Percentiles rank a stretch among this genome's conserved stretches.
phyloP scores from a whole-genome alignment of 2,888 invertebrate species.

The Athalia rosae region DNA sequence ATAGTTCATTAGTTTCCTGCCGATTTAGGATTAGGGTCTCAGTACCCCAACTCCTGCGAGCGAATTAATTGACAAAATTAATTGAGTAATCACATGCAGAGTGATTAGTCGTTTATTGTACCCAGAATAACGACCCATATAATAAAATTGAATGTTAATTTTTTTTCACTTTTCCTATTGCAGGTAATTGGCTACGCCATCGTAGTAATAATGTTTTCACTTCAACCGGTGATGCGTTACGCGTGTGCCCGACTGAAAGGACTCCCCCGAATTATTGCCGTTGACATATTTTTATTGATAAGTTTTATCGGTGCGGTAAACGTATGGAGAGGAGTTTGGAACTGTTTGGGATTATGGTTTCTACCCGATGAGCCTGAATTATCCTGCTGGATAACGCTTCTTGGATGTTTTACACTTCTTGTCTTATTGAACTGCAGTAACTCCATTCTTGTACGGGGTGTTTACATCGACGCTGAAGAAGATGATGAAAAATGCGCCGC shows the following conservation, averaged over 20 bases:
- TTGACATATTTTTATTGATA: slow-evolving; percentile 85
- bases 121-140: too few species aligned
- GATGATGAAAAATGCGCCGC: slow-evolving; percentile 88
- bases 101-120: too few species aligned
- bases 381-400: slow-evolving; percentile 89
- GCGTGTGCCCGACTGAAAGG: slow-evolving; percentile 82
- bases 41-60: neutral
- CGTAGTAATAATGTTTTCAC: slow-evolving; percentile 82
- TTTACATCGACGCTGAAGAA: slow-evolving; percentile 91
- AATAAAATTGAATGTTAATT: neutral
- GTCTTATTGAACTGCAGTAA: slow-evolving; percentile 90
- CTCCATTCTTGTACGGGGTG: slow-evolving; percentile 89
- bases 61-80: too few species aligned
- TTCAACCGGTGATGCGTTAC: slow-evolving; percentile 85
- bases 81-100: too few species aligned
- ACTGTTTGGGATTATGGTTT: slow-evolving; percentile 85
- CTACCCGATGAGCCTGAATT: slow-evolving; percentile 81
- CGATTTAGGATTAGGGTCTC: neutral
- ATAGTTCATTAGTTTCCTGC: slow-evolving; percentile 1
- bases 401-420: slow-evolving; percentile 83
- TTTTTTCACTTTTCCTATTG: slow-evolving; percentile 50
- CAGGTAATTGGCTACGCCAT: slow-evolving; percentile 85
- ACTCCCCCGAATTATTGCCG: slow-evolving; percentile 80
- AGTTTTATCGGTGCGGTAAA: slow-evolving; percentile 89
- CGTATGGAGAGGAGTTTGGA: slow-evolving; percentile 93